These are phyloP conservation scores for Gymnobelideus leadbeateri DNA, from an alignment of 2,113 vertebrate species.

Conservation along the genomic window DNA sequence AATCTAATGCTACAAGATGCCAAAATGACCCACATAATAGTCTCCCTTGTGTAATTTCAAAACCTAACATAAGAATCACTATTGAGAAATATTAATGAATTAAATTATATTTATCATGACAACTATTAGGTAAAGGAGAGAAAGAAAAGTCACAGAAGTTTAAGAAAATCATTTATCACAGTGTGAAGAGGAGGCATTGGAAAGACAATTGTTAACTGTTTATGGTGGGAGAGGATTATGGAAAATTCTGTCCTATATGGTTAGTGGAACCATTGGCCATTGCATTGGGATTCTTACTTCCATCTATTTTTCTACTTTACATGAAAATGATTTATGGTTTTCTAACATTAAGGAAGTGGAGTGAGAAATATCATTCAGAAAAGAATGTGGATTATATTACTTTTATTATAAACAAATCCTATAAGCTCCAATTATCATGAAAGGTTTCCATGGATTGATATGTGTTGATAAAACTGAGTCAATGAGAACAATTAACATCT, in stretches of 20 bases:
- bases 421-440: conserved; percentile 90
- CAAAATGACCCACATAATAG: conserved; percentile 34
- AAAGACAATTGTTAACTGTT: conserved; percentile 69
- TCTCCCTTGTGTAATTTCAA: conserved; percentile 31
- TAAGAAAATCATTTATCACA: conserved; percentile 82
- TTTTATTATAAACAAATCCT: conserved; percentile 99
- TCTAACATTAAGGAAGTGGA: conserved; percentile 99
- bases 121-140: conserved; percentile 91
- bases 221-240: conserved; percentile 78
- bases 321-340: conserved; percentile 99
- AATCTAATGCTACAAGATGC: conserved; percentile 60
- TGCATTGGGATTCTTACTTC: conserved; percentile 92
- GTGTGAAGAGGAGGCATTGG: conserved; percentile 82
- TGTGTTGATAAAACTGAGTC: conserved; percentile 98
- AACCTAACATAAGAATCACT: conserved; percentile 54
- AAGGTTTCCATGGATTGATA: conserved; percentile 94
- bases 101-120: conserved; percentile 88
- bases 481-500: conserved; percentile 97
- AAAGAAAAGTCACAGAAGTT: conserved; percentile 84
- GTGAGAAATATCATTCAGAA: conserved; percentile 98
- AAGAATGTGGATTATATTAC: conserved; percentile 97
- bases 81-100: conserved; percentile 51
- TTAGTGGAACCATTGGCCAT: conserved; percentile 90
- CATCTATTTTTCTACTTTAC: conserved; percentile 95
- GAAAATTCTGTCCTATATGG: conserved; percentile 84